Evolutionary conservation across 1,140 invertebrate species (phyloP).

Genomic region (Spodoptera litura): DNA sequence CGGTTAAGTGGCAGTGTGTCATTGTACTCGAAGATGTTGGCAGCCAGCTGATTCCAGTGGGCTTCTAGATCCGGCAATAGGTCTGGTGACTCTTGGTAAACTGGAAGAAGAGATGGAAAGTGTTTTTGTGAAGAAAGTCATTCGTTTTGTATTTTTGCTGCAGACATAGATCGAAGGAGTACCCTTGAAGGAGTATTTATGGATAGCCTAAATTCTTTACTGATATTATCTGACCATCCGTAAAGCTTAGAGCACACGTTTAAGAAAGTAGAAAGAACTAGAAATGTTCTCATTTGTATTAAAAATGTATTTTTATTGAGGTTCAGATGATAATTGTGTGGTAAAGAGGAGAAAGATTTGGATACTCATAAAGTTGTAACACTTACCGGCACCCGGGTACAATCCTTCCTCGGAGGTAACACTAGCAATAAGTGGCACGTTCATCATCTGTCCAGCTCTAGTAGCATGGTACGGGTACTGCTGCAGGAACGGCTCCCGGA

Average conservation of each 20-base stretch:
- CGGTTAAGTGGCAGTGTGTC: conserved; percentile 85
- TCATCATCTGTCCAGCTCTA: conserved; percentile 80
- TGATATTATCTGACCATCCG: no score
- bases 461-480: conserved; percentile 87
- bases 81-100: conserved; percentile 80
- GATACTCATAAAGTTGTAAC: background rate
- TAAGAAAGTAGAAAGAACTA: no score
- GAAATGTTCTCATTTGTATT: no score
- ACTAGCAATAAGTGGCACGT: conserved; percentile 87
- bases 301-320: no score
- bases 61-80: conserved; percentile 84
- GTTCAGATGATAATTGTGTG: no score
- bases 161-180: no score
- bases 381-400: conserved; percentile 87
- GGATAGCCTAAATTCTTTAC: no score
- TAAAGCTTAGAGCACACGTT: no score
- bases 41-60: conserved; percentile 87
- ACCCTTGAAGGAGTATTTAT: no score
- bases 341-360: background rate
- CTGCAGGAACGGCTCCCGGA: conserved; percentile 86
- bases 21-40: conserved; percentile 88
- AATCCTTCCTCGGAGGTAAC: conserved; percentile 88
- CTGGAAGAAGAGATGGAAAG: conserved; percentile 63
- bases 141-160: no score
- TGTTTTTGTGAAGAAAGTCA: no score